Evolutionary conservation across 2,113 vertebrate genomes (phyloP), one percentile per base, ranked within the genome.

Genomic region (Mus pahari): DNA sequence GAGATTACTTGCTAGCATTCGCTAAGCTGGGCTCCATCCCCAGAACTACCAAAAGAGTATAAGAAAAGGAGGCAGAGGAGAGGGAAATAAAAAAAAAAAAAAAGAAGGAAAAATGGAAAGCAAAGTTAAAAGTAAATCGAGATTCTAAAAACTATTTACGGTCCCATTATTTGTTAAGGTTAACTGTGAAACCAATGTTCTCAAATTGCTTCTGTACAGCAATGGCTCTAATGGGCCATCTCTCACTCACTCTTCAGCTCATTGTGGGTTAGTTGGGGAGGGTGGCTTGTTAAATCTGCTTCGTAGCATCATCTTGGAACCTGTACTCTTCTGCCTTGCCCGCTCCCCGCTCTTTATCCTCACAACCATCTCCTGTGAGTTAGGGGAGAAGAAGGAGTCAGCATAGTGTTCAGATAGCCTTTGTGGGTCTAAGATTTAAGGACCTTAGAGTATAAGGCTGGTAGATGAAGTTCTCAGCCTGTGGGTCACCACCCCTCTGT

Each of bases 211-310:
- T 50, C 42, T 22, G 1, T 20, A 42, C 7, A 55, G 28, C 0
- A 1, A 48, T 7, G 26, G 19, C 17, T 66, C 24, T 2, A 1
- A 26, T 4, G 26, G 10, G 20, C 39, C 22, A 7, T 42, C 77
- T 83, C 24, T 86, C 42, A 66, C 39, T 83, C 7, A 3, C 17
- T 26, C 64, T 70, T 75, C n/a, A 26, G 17, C 16, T 7, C 9
- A 0, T 3, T 42, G 50, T 50, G 60, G 31, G 16, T 55, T 17
- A 71, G 75, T 66, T 7, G n/a, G 48, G 12, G n/a, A 2, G 20
- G 74, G 0, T 0, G 0, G 26, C 7, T 9, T 17, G 16, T 10
- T 12, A 5, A 39, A 19, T 48, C 6, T 48, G 7, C 10, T 73
- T 12, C 24, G 11, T 1, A 10, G 7, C 16, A 0, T 90, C 24